Conservation (phyloP, 2,797 vertebrate species). For the Oceanodroma leucorhoa region DNA sequence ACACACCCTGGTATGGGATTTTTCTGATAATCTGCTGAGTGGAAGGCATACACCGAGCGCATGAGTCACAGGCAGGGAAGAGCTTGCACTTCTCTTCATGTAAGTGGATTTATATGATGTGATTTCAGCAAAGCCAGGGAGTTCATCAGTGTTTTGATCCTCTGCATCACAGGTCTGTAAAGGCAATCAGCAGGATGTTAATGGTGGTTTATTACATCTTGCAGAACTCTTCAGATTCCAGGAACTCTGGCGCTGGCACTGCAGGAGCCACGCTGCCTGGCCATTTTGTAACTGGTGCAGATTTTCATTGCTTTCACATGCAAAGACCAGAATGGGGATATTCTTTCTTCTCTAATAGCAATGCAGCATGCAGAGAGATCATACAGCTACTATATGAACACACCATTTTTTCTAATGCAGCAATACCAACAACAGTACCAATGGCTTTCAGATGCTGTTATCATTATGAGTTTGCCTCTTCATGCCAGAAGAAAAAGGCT, state of each 20-base stretch:
- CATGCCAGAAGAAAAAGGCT: constrained; percentile 50
- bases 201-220: not conserved
- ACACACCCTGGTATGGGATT: not conserved
- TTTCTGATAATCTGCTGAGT: constrained; percentile 21
- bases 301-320: constrained; percentile 36
- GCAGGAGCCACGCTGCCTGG: not conserved
- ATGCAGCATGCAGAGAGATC: constrained; percentile 69
- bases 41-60: not conserved
- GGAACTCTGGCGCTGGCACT: not conserved
- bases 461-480: constrained; percentile 54
- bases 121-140: constrained; percentile 3
- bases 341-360: constrained; percentile 53
- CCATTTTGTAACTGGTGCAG: not conserved
- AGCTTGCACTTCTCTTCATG: not conserved
- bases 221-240: constrained; percentile 23
- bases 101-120: not conserved
- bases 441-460: constrained; percentile 65
- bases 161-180: not conserved
- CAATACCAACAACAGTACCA: constrained; percentile 62
- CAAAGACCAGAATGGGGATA: constrained; percentile 64
- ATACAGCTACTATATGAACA: constrained; percentile 57
- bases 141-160: not conserved
- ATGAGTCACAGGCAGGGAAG: not conserved
- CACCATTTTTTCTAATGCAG: constrained; percentile 66
- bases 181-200: not conserved